Percentiles rank a stretch among this genome's conserved stretches.
phyloP scores from a whole-genome alignment of 2,888 invertebrate species.

The Terebella lapidaria region DNA sequence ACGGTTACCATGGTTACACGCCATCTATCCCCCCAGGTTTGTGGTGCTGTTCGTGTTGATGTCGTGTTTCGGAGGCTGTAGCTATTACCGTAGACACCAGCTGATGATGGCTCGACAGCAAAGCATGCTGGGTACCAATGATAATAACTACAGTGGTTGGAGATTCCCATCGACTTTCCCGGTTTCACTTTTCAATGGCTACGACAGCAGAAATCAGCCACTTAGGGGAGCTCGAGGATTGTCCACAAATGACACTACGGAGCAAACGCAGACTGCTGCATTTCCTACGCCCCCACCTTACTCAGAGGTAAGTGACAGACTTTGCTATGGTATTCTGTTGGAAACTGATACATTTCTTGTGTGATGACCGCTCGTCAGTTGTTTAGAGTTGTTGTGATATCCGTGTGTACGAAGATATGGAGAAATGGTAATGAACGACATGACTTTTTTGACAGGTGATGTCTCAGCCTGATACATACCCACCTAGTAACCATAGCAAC shows the following conservation, averaged over 20 bases:
- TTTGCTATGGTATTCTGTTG: no score
- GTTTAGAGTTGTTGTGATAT: no score
- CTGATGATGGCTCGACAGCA: slow-evolving; percentile 21
- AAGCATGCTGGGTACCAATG: not conserved
- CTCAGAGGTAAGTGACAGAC: slow-evolving; percentile 15
- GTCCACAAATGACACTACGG: not conserved
- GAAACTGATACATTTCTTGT: no score
- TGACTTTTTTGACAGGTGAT: no score
- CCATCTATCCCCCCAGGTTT: no score
- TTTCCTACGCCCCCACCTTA: slow-evolving; percentile 20
- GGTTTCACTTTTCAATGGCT: not conserved
- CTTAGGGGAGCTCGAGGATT: not conserved
- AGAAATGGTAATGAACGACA: no score
- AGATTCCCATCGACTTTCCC: not conserved
- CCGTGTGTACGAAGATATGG: no score
- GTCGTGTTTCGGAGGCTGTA: slow-evolving; percentile 48
- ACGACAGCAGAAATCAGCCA: not conserved
- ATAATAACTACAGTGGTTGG: not conserved
- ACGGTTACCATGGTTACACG: no score
- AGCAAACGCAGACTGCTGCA: slow-evolving; percentile 1
- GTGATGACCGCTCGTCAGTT: no score
- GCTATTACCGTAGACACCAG: slow-evolving; percentile 44
- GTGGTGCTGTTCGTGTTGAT: slow-evolving; percentile 26
- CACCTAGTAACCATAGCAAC: no score
- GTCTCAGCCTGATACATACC: no score